Percentiles rank a stretch among this genome's conserved stretches.
These are phyloP conservation scores for Crossaster papposus DNA, from an alignment of 53 echinoderm and acorn worm genomes.

Conservation along the genomic window DNA sequence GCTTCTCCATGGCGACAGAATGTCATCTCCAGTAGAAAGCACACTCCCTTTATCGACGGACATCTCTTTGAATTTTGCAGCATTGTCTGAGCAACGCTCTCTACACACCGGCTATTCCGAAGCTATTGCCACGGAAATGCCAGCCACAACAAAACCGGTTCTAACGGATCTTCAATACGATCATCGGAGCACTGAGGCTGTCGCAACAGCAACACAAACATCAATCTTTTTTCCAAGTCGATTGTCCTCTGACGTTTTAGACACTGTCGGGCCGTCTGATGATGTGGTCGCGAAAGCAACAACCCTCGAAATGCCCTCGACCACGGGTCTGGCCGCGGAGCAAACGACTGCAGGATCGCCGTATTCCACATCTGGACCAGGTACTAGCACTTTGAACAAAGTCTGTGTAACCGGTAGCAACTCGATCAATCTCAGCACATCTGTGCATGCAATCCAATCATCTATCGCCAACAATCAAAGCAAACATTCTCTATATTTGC, in stretches of 20 bases:
- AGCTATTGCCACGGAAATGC: neutral
- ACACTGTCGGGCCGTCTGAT: neutral
- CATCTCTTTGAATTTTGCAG: neutral
- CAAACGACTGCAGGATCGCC: neutral
- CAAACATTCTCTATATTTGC: neutral
- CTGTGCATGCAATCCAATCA: neutral
- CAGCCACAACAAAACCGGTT: neutral
- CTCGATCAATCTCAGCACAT: neutral
- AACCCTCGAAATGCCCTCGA: neutral
- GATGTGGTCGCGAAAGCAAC: constrained; percentile 15
- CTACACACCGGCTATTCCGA: neutral
- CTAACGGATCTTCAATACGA: neutral
- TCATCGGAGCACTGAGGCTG: neutral
- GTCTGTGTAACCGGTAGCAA: neutral
- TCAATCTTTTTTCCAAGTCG: neutral
- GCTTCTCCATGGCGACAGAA: neutral
- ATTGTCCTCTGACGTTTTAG: neutral
- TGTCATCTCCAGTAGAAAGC: neutral
- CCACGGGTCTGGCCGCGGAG: neutral
- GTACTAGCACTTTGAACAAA: constrained; percentile 16
- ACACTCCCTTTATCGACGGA: neutral
- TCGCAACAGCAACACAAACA: neutral
- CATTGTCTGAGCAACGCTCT: neutral
- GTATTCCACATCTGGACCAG: neutral
- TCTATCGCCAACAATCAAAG: neutral